phyloP scores from a whole-genome alignment of 2,797 vertebrate species.

The Carduelis carduelis region DNA sequence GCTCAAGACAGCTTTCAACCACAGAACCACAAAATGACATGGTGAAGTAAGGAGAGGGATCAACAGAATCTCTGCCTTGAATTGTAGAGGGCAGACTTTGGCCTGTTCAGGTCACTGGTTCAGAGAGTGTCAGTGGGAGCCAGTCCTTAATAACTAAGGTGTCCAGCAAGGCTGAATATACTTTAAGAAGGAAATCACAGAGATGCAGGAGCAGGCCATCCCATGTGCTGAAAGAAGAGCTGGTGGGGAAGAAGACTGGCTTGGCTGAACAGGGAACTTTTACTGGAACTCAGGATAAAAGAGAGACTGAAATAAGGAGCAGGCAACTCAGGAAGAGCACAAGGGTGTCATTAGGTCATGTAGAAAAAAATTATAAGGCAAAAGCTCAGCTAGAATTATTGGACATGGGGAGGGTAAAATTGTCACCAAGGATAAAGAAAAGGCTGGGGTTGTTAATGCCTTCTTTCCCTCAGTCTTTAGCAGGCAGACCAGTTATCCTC shows the following conservation, averaged over 20 bases:
- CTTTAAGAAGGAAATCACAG: not conserved
- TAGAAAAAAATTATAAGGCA: not conserved
- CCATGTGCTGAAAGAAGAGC: not conserved
- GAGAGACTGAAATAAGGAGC: not conserved
- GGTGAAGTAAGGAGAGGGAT: not conserved
- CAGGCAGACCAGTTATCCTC: not conserved
- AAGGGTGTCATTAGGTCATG: not conserved
- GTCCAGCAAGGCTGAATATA: not conserved
- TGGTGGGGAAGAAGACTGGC: not conserved
- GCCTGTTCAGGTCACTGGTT: not conserved
- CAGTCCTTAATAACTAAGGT: not conserved
- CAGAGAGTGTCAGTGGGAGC: not conserved
- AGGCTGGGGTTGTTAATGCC: not conserved
- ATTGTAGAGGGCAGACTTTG: not conserved
- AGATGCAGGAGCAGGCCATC: not conserved
- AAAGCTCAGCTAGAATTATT: not conserved
- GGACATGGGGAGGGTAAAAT: not conserved
- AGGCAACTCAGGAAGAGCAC: not conserved
- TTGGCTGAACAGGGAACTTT: not conserved
- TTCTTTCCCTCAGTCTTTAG: not conserved
- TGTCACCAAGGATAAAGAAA: not conserved
- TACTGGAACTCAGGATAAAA: not conserved
- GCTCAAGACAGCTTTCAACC: not conserved
- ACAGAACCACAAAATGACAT: not conserved
- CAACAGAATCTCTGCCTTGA: not conserved